Evolutionary conservation across 2,888 invertebrate genomes (phyloP).

Genomic region (Gandaritis pyraliata): DNA sequence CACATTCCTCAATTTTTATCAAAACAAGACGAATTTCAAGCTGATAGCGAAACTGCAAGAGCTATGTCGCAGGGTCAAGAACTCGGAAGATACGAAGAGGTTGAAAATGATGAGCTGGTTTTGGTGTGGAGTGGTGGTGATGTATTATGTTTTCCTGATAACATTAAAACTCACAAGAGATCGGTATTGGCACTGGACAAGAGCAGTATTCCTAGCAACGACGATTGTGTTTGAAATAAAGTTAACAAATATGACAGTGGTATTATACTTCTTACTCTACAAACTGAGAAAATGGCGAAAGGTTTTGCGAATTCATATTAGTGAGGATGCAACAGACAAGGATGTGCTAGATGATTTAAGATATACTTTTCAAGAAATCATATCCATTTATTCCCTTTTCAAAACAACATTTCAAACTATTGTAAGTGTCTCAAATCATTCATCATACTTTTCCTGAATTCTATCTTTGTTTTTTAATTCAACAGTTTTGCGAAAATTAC

Average conservation of each 20-base stretch:
- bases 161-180: slow-evolving; percentile 10
- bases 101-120: slow-evolving; percentile 22
- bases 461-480: neutral
- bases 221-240: slow-evolving; percentile 28
- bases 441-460: neutral
- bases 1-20: slow-evolving; percentile 16
- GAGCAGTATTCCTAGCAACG: slow-evolving; percentile 17
- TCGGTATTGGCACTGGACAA: slow-evolving; percentile 22
- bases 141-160: slow-evolving; percentile 23
- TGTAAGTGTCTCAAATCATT: too few relatives aligned
- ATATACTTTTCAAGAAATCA: slow-evolving; percentile 15
- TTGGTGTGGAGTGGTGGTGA: neutral
- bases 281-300: slow-evolving; percentile 31
- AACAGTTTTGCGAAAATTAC: too few relatives aligned
- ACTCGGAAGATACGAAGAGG: slow-evolving; percentile 15
- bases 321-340: neutral
- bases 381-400: slow-evolving; percentile 1
- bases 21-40: slow-evolving; percentile 11
- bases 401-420: slow-evolving; percentile 25
- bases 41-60: slow-evolving; percentile 27
- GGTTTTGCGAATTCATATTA: slow-evolving; percentile 2
- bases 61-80: slow-evolving; percentile 13
- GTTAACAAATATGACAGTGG: slow-evolving; percentile 13
- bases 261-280: slow-evolving; percentile 20
- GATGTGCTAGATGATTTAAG: slow-evolving; percentile 9